Base-by-base conservation (phyloP, 2,888 invertebrate genomes). In the Drosophila testacea region DNA sequence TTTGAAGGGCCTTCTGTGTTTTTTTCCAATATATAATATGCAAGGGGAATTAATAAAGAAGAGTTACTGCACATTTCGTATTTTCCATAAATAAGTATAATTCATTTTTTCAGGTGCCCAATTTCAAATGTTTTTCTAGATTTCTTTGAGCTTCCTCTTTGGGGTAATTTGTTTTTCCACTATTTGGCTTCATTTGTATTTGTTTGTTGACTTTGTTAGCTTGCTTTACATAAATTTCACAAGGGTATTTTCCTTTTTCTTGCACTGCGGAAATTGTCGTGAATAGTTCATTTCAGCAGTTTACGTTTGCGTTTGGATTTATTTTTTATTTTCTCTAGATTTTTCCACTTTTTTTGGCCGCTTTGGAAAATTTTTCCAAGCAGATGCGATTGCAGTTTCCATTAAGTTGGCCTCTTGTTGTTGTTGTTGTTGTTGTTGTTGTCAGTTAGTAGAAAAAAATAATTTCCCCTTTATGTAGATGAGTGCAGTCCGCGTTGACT, bases 391-490 rank as follows among this genome's bases (percentile, higher is more conserved):
- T 85, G 79, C 83, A 79, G 67, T 77, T 73, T 71, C 77, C 56
- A 66, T 76, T 76, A 61, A 75, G 75, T 64, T 63, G 62, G 36
- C 50, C 42, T n/a, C n/a, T n/a, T n/a, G n/a, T n/a, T n/a, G n/a
- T n/a, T 55, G 34, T 30, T 63, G 65, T 59, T 70, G 65, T 48
- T 48, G 32, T 48, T 48, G 16, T 30, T 47, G 48, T 34, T 48
- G 48, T 48, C 46, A 63, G 61, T 42, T 69, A 56, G 56, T 28
- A 60, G 77, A 55, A 73, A 75, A 87, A 83, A 79, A 79, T 81
- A 85, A 86, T 86, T 86, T 86, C 85, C 83, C 83, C 74, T 88
- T 88, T 88, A 86, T 86, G 85, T 85, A 88, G 85, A 86, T 86
- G 84, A 84, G 88, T 81, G 70, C 62, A 54, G 76, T 28, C 60